phyloP scores from a whole-genome alignment of 92 coral and sea anemone species.

The Epizoanthus ramosus region DNA sequence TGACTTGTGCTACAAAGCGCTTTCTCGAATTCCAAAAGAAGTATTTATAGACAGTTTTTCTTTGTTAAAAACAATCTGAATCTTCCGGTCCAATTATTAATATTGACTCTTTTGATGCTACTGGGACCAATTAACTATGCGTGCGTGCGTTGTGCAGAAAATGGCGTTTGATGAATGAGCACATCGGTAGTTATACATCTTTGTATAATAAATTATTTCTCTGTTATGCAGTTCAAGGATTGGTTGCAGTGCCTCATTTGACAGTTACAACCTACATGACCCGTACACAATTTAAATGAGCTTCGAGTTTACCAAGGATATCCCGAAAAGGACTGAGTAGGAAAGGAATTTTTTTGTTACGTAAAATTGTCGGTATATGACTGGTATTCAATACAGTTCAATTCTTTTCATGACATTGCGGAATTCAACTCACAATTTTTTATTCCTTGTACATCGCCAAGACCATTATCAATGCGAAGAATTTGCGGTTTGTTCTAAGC shows the following conservation, averaged over 20 bases:
- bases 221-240: too few relatives aligned
- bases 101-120: not conserved
- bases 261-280: too few relatives aligned
- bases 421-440: not conserved
- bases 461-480: not conserved
- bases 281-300: too few relatives aligned
- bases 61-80: not conserved
- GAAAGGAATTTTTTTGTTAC: too few relatives aligned
- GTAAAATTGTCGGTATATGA: too few relatives aligned
- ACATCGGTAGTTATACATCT: too few relatives aligned
- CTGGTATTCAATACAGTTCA: not conserved
- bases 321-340: too few relatives aligned
- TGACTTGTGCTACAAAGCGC: not conserved
- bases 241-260: too few relatives aligned
- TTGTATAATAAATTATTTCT: too few relatives aligned
- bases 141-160: not conserved
- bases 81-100: slow-evolving; percentile 15
- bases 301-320: too few relatives aligned
- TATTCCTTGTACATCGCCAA: not conserved
- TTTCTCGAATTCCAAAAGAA: not conserved
- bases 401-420: not conserved
- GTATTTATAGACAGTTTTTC: slow-evolving; percentile 11
- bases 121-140: not conserved
- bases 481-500: slow-evolving; percentile 16
- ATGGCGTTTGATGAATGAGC: not conserved